These are phyloP conservation scores for Tolypeutes matacus DNA, from an alignment of 2,797 vertebrate genomes.

Conservation along the genomic window DNA sequence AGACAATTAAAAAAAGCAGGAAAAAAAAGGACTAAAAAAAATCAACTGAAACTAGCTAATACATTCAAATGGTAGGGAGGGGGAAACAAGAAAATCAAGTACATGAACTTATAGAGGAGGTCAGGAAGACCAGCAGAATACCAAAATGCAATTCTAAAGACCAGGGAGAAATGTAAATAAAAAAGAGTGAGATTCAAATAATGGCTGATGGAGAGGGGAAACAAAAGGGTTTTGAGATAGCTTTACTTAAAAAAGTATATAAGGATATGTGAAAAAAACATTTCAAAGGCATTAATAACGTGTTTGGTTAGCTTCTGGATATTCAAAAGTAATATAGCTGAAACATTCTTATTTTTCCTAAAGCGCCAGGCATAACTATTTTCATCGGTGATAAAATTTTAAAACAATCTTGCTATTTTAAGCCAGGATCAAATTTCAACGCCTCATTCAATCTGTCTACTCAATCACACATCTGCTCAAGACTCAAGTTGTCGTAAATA, in stretches of 20 bases:
- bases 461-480: background rate
- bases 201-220: background rate
- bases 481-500: background rate
- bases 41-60: constrained; percentile 53
- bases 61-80: constrained; percentile 20
- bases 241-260: background rate
- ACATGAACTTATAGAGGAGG: constrained; percentile 7
- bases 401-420: constrained; percentile 49
- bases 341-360: constrained; percentile 33
- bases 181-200: background rate
- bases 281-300: constrained; percentile 30
- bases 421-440: constrained; percentile 15
- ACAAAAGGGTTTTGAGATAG: background rate
- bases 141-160: constrained; percentile 57
- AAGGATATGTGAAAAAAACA: background rate
- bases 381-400: constrained; percentile 17
- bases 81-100: constrained; percentile 53
- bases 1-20: constrained; percentile 42
- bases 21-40: constrained; percentile 23
- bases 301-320: background rate
- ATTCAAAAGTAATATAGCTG: constrained; percentile 14
- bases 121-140: constrained; percentile 6
- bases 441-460: background rate
- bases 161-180: constrained; percentile 28
- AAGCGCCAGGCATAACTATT: background rate